phyloP scores from a whole-genome alignment of 2,797 vertebrate species.

The Myotis planiceps region DNA sequence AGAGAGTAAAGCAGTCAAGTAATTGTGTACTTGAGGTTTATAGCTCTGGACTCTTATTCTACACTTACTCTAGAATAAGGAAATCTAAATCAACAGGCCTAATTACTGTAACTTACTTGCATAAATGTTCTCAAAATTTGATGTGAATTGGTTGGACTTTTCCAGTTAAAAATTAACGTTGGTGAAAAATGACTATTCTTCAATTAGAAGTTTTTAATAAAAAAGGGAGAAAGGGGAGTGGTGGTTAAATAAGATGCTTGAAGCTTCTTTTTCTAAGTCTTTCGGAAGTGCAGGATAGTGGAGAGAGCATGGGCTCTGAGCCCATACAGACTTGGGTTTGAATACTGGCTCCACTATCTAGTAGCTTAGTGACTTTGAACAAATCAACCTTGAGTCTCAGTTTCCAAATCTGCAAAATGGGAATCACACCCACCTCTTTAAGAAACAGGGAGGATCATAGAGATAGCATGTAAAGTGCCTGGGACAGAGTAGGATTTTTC shows the following conservation, averaged over 20 bases:
- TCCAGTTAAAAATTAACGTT: conserved; percentile 29
- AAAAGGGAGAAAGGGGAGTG: not conserved
- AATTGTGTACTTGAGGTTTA: not conserved
- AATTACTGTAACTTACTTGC: not conserved
- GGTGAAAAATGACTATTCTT: not conserved
- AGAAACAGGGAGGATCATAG: not conserved
- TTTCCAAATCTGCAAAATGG: conserved; percentile 33
- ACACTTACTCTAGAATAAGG: not conserved
- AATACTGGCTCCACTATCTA: not conserved
- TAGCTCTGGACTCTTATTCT: not conserved
- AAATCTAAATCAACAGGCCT: not conserved
- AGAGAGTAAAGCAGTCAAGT: not conserved
- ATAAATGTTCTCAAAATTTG: conserved; percentile 28
- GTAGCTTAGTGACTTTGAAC: not conserved
- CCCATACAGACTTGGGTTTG: not conserved
- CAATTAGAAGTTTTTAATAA: not conserved
- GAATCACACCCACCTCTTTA: not conserved
- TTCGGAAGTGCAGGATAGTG: not conserved
- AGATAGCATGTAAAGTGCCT: not conserved
- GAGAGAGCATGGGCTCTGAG: not conserved
- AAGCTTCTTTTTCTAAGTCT: not conserved
- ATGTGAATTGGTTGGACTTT: not conserved
- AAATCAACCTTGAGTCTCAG: not conserved
- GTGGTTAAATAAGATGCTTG: not conserved
- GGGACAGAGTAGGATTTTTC: not conserved